Evolutionary conservation across 2,113 vertebrate species (phyloP).

Genomic region (Grus americana): DNA sequence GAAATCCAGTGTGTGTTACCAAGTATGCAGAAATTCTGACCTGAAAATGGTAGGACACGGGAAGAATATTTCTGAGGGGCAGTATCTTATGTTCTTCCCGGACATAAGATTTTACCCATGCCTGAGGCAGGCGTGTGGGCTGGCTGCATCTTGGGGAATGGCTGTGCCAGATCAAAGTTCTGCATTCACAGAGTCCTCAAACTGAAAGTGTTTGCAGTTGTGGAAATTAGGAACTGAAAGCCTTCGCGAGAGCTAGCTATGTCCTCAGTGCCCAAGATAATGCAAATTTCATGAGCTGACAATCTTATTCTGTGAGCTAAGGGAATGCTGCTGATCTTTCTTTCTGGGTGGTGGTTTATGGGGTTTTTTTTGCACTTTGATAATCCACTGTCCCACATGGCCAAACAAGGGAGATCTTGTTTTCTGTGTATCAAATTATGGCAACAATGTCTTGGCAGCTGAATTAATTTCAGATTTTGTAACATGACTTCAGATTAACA

Average conservation of each 20-base stretch:
- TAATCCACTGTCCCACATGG: neutral
- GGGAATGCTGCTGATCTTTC: neutral
- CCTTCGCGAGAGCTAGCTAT: neutral
- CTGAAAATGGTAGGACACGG: neutral
- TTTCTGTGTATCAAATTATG: neutral
- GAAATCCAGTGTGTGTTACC: neutral
- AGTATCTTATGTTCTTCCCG: fast-evolving
- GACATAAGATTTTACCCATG: neutral
- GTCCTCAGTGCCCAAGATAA: neutral
- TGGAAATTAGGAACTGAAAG: neutral
- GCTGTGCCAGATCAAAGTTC: fast-evolving
- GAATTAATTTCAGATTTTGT: neutral
- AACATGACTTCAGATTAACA: neutral
- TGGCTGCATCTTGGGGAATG: neutral
- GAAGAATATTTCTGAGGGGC: neutral
- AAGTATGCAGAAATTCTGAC: neutral
- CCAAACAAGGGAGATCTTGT: neutral
- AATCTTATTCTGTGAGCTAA: neutral
- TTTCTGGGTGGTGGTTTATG: neutral
- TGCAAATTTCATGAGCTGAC: slow-evolving; percentile 5
- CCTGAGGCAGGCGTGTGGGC: neutral
- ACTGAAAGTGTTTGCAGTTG: neutral
- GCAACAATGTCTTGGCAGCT: neutral
- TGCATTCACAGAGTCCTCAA: neutral
- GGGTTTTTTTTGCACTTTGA: neutral